Conservation (phyloP, 1,140 invertebrate species). For the Aphaenogaster floridana region DNA sequence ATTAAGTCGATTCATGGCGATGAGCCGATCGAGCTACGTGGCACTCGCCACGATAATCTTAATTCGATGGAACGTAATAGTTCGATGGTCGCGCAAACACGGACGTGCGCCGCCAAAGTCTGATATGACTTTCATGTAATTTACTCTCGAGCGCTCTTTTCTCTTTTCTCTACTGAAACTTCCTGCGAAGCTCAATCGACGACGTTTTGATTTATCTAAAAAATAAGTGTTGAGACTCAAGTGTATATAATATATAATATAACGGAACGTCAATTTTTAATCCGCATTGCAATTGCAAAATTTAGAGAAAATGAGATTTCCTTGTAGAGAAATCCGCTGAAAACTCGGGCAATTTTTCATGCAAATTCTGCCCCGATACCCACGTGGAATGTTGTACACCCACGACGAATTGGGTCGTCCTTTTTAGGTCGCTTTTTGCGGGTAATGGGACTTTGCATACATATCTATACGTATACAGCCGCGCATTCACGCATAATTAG, state of each 20-base stretch:
- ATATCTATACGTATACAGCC: neutral
- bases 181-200: neutral
- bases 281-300: neutral
- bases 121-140: neutral
- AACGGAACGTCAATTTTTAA: neutral
- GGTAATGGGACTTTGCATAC: slow-evolving; percentile 44
- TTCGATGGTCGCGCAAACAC: neutral
- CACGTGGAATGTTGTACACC: slow-evolving; percentile 33
- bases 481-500: slow-evolving; percentile 51
- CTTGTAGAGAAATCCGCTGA: neutral
- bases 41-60: slow-evolving; percentile 6
- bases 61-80: slow-evolving; percentile 44
- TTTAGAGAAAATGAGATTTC: slow-evolving; percentile 19
- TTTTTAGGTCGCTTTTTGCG: slow-evolving; percentile 44
- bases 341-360: slow-evolving; percentile 44
- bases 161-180: neutral
- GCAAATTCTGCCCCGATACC: slow-evolving; percentile 40
- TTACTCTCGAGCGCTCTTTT: neutral
- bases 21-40: slow-evolving; percentile 6
- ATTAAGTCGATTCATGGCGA: slow-evolving; percentile 53
- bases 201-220: neutral
- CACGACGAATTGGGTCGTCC: slow-evolving; percentile 46
- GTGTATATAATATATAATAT: neutral
- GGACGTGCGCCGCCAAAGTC: neutral
- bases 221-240: neutral